These are phyloP conservation scores for Drosophila repleta DNA, from an alignment of 1,140 invertebrate species.

Conservation along the genomic window DNA sequence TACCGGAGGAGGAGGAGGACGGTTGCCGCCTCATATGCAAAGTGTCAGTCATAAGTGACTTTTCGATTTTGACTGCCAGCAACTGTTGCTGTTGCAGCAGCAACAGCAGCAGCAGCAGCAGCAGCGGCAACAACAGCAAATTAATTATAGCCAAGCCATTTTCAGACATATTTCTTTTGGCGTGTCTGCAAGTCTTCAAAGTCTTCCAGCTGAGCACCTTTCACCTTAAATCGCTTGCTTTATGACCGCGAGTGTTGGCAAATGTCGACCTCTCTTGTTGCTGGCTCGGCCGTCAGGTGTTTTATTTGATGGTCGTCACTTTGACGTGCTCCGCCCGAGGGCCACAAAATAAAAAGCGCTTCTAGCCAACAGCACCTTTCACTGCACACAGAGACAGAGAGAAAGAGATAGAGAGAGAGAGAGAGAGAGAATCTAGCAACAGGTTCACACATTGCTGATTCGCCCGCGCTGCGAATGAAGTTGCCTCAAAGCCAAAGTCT, in stretches of 20 bases:
- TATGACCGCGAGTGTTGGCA: conserved; percentile 66
- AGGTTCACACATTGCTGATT: conserved; percentile 8
- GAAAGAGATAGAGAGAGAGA: neutral
- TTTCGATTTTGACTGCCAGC: conserved; percentile 77
- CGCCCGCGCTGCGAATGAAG: conserved; percentile 26
- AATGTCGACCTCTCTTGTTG: conserved; percentile 57
- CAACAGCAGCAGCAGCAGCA: conserved; percentile 31
- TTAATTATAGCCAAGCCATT: conserved; percentile 77
- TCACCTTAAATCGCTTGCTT: conserved; percentile 80
- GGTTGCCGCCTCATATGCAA: conserved; percentile 68
- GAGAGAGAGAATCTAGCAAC: neutral
- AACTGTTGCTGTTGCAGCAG: conserved; percentile 47
- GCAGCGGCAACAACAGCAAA: conserved; percentile 53
- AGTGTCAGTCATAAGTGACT: conserved; percentile 82
- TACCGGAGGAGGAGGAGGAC: neutral
- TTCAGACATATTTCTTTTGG: conserved; percentile 58
- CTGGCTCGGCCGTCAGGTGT: conserved; percentile 54
- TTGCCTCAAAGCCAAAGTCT: conserved; percentile 18
- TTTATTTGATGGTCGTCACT: conserved; percentile 14
- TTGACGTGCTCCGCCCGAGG: conserved; percentile 1
- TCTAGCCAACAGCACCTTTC: conserved; percentile 30
- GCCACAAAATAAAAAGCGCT: neutral
- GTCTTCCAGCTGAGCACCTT: conserved; percentile 66
- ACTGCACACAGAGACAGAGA: conserved; percentile 4
- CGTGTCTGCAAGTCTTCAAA: conserved; percentile 46